phyloP scores from a whole-genome alignment of 2,888 invertebrate genomes.

The Entomobrya proxima region DNA sequence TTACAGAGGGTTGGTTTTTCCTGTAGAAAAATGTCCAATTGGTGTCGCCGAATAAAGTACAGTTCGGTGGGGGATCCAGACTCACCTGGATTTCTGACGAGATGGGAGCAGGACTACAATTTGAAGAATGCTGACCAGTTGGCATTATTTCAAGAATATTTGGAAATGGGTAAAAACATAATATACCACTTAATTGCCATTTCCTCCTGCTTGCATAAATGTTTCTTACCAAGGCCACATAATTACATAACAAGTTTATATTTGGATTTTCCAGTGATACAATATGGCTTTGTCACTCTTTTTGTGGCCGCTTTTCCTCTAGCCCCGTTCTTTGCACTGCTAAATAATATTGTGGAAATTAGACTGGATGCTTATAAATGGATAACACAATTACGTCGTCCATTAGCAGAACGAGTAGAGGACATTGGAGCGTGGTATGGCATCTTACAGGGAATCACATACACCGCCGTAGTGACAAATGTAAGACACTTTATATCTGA shows the following conservation, averaged over 20 bases:
- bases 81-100: conserved; percentile 71
- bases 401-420: conserved; percentile 91
- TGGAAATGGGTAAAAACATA: conserved; percentile 91
- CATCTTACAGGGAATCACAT: conserved; percentile 93
- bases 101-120: conserved; percentile 97
- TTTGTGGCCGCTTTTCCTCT: conserved; percentile 98
- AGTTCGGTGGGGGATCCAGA: conserved; percentile 71
- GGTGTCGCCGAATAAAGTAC: conserved; percentile 91
- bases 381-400: conserved; percentile 94
- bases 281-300: conserved; percentile 97
- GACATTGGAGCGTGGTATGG: conserved; percentile 96
- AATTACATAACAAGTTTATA: not conserved
- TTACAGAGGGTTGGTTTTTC: not conserved
- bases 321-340: conserved; percentile 94
- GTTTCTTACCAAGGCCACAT: no score
- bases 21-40: conserved; percentile 88
- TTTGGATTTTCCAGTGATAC: conserved; percentile 84
- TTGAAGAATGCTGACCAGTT: conserved; percentile 91
- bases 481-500: conserved; percentile 79
- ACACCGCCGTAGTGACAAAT: conserved; percentile 91
- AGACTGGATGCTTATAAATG: conserved; percentile 97
- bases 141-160: conserved; percentile 95
- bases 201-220: no score
- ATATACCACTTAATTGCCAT: not conserved
- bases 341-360: conserved; percentile 97